Evolutionary conservation across 2,113 vertebrate species (phyloP), one percentile per base, ranked within the genome.

Genomic region (Brachyistius frenatus): DNA sequence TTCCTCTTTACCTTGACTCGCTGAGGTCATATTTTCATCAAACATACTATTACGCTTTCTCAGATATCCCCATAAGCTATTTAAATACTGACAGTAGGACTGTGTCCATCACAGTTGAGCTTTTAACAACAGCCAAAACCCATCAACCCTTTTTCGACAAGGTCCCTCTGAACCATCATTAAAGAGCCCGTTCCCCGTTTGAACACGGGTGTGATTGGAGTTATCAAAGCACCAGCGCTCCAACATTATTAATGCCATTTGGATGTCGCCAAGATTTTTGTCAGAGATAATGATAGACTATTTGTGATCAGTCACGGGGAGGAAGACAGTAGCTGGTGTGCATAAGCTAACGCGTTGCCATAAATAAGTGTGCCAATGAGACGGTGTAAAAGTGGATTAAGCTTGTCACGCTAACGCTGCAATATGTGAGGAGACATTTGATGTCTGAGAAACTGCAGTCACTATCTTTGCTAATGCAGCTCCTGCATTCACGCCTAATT

Each of bases 331-430:
- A 63, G 87, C 86, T 70, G 23, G 41, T 90, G 76, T 84, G 86
- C 78, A 80, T 64, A 77, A 78, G 75, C 83, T 91, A 85, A 93
- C 91, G 78, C 64, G 81, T 87, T 90, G 57, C 87, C 90, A 90
- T 91, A 87, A 91, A 92, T 92, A 91, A 74, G 78, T 83, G 73
- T 87, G 81, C 66, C 87, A 83, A 83, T 87, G 83, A 90, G 83
- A 75, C 47, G 41, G 63, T 50, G 68, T 81, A 81, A 82, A 23
- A 91, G 89, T 89, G 85, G 88, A 93, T 90, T 92, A 86, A 73
- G 80, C 81, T 74, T 41, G 84, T 83, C 70, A 44, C 32, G 70
- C 70, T 88, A 64, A 83, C 66, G 14, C 73, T 35, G 57, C 56
- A 52, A 66, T 71, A 66, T 73, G 66, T 63, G 69, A 23, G 66